Base-by-base conservation (phyloP, 1,140 invertebrate genomes). In the Nebria ingens region DNA sequence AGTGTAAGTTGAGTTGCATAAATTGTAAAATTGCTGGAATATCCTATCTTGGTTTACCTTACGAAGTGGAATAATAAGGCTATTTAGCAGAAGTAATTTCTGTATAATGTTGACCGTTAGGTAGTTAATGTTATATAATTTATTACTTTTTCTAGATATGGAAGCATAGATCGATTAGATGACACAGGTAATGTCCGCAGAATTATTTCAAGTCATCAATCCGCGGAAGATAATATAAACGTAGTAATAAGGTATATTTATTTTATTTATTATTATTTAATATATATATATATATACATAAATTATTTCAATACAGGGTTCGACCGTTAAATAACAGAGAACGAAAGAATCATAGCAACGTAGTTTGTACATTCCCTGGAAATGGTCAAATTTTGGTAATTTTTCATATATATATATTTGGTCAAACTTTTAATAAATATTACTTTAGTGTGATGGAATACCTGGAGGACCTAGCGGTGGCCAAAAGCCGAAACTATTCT, bases 401-500 rank as follows among this genome's bases (percentile, higher is more conserved):
- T 60, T 19, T 29, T 42, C 4, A 21, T 38, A 34, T 25, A 45
- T 3, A 51, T 34, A 6, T 6, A 23, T 13, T 21, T 1, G 12
- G 15, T 23, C 3, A 34, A 50, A 2, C 21, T 12, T 1, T 50
- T 51, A 49, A 2, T 20, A 56, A 34, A 50, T 40, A 4, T 19
- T 2, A 20, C 50, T 54, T 11, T 52, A 76, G 73, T 70, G 74
- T 50, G 74, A 77, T 56, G 70, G 67, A 23, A 60, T 69, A 38
- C 67, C 71, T 19, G 61, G 61, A 34, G 72, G 70, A 1, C 65
- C 68, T 2, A 70, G 69, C 55, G 64, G 74, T 1, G 79, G 79
- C 45, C 76, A 83, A 71, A 85, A 89, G 72, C 71, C 84, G 4
- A 86, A 89, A 72, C 70, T 88, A 23, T 88, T 91, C 65, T 88